Base-by-base conservation (phyloP, 2,797 vertebrate species). In the Monodelphis domestica region DNA sequence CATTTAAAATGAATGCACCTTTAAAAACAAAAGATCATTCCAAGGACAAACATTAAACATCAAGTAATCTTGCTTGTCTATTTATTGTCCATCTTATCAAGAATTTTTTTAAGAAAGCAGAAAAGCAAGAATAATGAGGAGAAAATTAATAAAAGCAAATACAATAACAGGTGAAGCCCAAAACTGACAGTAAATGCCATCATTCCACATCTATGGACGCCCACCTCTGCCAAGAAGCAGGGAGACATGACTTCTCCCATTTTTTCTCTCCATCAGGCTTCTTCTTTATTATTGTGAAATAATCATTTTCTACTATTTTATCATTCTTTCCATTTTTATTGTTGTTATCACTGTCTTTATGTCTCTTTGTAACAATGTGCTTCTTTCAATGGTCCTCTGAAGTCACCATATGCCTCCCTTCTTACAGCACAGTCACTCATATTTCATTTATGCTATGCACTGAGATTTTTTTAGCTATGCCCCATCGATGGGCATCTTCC, bases 1-100 rank as follows among this genome's bases (percentile, higher is more conserved):
- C 98, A 94, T 98, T 92, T 98, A 98, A 98, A 98, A 98, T 97
- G 97, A 98, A 97, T 96, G 95, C 97, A 98, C 96, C 97, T 98
- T 97, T 96, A 98, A 98, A 98, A 97, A 98, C 96, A 98, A 97
- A 98, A 97, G 95, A 98, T 98, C 94, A 98, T 97, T 98, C 98
- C 96, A 97, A 96, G 96, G 97, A 98, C 97, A 93, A 97, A 98
- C 94, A 95, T 94, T 95, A 98, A 97, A 98, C 96, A 98, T 89
- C 91, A 87, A 97, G 97, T 96, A 97, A 97, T 97, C 97, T 97
- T 97, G 95, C 98, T 97, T 98, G 98, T 95, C 96, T 94, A 89
- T 90, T 95, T 94, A 89, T 90, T 95, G 78, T 97, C 98, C 95
- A 96, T 94, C 97, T 98, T 97, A 95, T 96, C 96, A 97, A 97